Evolutionary conservation across 2,797 vertebrate species (phyloP), one percentile per base, ranked within the genome.

Genomic region (Urophycis tenuis): DNA sequence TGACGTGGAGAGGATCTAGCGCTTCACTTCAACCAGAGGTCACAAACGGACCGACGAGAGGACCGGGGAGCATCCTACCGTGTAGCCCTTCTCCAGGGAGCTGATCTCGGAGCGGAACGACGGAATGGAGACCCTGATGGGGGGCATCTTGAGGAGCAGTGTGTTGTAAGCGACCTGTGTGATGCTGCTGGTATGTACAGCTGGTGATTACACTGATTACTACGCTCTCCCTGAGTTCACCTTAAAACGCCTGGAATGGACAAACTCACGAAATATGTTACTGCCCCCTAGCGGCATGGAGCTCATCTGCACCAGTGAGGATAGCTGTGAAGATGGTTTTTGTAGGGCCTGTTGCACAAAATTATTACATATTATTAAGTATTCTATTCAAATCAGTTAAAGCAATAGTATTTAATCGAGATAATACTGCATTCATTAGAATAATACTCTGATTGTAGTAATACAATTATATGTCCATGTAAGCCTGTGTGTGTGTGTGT

Each of bases 61-160:
- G 1, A 39, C n/a, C 14, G 9, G 19, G 19, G 71, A 15, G 11
- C 73, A 30, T 82, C 95, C 95, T 91, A 99, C 97, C 95, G 96
- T 99, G 92, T 92, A 99, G 71, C 96, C 96, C 85, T 93, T 95
- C 87, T 99, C 97, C 80, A 94, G 84, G 30, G 94, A 93, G 89
- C 90, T 96, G 90, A 96, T 96, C 85, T 98, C 97, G 17, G 94
- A 95, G 60, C 96, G 95, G 85, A 97, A 98, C 73, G 96, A 98
- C 74, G 97, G 97, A 72, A 99, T 96, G 86, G 90, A 96, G 80
- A 99, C 94, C 87, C 95, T 93, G 79, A 94, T 85, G 0, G 90
- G 85, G 82, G 92, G 90, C 94, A 94, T 94, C 17, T 76, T 84
- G 29, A 12, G 67, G 71, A 33, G 71, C n/a, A n/a, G n/a, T 10